Percentiles rank a stretch among this genome's conserved stretches.
These are phyloP conservation scores for Stomatorhinus ivindoensis DNA, from an alignment of 2,113 vertebrate genomes.

Conservation along the genomic window DNA sequence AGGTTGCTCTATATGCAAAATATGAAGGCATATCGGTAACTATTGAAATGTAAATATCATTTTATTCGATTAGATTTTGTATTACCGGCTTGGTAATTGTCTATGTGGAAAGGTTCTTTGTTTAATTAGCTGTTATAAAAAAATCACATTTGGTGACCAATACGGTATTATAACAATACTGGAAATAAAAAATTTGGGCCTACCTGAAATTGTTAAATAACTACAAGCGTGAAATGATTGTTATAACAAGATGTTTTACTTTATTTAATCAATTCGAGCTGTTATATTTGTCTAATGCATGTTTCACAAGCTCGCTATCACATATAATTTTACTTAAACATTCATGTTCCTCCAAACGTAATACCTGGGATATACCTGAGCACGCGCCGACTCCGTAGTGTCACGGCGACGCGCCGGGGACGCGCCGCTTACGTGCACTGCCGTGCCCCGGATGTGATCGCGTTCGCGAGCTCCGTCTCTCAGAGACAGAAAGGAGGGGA, in stretches of 20 bases:
- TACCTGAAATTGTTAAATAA: not conserved
- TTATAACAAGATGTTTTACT: not conserved
- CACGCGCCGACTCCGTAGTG: not conserved
- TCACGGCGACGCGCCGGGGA: not conserved
- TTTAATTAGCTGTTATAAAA: not conserved
- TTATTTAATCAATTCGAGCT: not conserved
- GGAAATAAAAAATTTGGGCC: not conserved
- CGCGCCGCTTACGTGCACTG: not conserved
- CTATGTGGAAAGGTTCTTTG: not conserved
- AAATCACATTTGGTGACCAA: not conserved
- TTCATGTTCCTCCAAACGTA: not conserved
- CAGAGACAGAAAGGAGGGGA: slow-evolving; percentile 53
- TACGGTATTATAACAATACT: not conserved
- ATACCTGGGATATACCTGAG: not conserved
- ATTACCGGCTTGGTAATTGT: not conserved
- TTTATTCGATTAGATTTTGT: not conserved
- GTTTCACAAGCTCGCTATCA: not conserved
- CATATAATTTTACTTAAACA: not conserved
- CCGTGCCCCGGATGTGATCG: slow-evolving; percentile 45
- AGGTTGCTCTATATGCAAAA: not conserved
- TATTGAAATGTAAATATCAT: not conserved
- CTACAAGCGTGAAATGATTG: not conserved
- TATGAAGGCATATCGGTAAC: not conserved
- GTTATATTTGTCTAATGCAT: not conserved
- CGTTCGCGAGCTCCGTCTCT: slow-evolving; percentile 23